Conservation (phyloP, 2,797 vertebrate genomes). For the Sebastes itinus region DNA sequence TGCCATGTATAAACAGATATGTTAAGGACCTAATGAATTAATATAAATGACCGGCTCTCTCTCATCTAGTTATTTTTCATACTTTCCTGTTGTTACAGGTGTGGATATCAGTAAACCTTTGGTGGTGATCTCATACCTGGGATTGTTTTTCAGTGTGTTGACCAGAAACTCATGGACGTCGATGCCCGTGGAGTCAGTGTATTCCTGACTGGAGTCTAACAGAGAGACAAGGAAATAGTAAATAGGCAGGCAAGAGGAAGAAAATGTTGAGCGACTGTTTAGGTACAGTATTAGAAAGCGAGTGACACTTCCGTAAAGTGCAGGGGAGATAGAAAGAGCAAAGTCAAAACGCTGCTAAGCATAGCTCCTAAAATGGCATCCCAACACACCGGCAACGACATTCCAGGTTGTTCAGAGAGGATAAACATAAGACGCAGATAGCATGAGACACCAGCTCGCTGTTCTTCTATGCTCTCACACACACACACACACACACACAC, state of each 20-base stretch:
- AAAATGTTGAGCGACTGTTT: neutral
- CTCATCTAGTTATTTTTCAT: neutral
- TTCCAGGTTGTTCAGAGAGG: constrained; percentile 8
- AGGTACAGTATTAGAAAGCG: neutral
- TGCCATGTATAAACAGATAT: neutral
- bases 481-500: neutral
- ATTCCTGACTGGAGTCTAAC: constrained; percentile 99
- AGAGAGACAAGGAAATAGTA: neutral
- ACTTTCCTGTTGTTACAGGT: neutral
- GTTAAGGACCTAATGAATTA: neutral
- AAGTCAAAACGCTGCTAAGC: constrained; percentile 4
- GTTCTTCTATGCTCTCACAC: constrained; percentile 1
- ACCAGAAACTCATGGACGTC: constrained; percentile 99
- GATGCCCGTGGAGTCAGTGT: constrained; percentile 99
- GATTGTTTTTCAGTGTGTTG: constrained; percentile 99
- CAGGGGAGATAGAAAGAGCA: neutral
- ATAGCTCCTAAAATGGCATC: constrained; percentile 34
- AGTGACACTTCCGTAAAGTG: neutral
- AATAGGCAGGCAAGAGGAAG: neutral
- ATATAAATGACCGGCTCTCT: neutral
- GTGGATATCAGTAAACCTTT: neutral
- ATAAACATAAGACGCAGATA: constrained; percentile 22
- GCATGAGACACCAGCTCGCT: constrained; percentile 1
- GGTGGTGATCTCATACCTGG: constrained; percentile 85
- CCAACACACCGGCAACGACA: neutral